Evolutionary conservation across 2,113 vertebrate species (phyloP).

Genomic region (Coturnix japonica): DNA sequence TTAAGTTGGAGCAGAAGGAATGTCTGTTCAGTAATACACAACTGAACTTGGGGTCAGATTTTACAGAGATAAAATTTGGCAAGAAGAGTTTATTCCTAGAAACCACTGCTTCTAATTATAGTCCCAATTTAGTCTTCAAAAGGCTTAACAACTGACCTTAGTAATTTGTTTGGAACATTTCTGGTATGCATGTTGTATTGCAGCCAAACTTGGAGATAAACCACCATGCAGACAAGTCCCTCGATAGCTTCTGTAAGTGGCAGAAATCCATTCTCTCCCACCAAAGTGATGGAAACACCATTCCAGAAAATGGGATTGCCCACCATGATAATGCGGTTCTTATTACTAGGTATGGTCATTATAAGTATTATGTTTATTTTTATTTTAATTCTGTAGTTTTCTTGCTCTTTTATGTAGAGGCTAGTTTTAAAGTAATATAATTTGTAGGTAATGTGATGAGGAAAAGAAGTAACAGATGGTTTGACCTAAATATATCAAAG

Average conservation of each 20-base stretch:
- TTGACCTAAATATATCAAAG: slow-evolving; percentile 32
- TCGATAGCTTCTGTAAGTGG: slow-evolving; percentile 99
- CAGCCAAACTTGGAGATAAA: slow-evolving; percentile 99
- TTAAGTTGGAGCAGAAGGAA: slow-evolving; percentile 73
- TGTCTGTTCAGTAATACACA: slow-evolving; percentile 71
- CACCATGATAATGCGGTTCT: slow-evolving; percentile 99
- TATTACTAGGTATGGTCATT: slow-evolving; percentile 94
- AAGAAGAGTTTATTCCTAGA: slow-evolving; percentile 81
- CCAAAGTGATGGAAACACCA: slow-evolving; percentile 97
- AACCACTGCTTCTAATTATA: slow-evolving; percentile 85
- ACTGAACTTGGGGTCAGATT: slow-evolving; percentile 78
- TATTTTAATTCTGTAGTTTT: slow-evolving; percentile 69
- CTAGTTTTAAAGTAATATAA: slow-evolving; percentile 24
- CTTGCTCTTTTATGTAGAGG: slow-evolving; percentile 27
- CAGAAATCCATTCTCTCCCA: slow-evolving; percentile 98
- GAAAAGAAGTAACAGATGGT: slow-evolving; percentile 25
- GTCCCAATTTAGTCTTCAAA: slow-evolving; percentile 83
- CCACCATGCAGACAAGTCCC: slow-evolving; percentile 99
- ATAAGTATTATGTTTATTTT: slow-evolving; percentile 79
- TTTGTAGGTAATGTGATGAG: slow-evolving; percentile 1
- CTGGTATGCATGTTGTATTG: slow-evolving; percentile 85
- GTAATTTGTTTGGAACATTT: slow-evolving; percentile 88
- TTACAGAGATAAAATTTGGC: slow-evolving; percentile 79
- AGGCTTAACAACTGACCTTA: slow-evolving; percentile 84
- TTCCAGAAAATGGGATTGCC: slow-evolving; percentile 98